Evolutionary conservation across 2,888 invertebrate genomes (phyloP), one percentile per base, ranked within the genome.

Genomic region (Scrobipalpa atriplicella): DNA sequence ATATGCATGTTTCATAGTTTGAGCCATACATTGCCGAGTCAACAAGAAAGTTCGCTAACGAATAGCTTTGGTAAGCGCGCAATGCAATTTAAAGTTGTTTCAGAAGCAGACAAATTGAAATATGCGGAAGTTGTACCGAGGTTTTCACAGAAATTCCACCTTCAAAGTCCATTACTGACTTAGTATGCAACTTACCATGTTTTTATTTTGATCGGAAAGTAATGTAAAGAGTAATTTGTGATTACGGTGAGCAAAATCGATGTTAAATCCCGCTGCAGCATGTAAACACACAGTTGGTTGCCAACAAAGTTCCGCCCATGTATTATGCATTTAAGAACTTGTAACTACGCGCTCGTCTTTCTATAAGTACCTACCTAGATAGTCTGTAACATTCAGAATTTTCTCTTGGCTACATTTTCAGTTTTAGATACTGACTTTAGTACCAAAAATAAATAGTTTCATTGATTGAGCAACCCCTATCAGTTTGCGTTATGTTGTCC

Each of bases 301-400:
- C 51, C 65, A 38, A 61, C 36, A 8, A 65, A 43, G 39, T 52
- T 65, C 43, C 41, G 56, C 8, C 52, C 64, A 64, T 64, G 64
- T n/a, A 56, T 64, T 64, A 64, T 64, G 64, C 56, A 64, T 56
- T 64, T 64, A 56, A 56, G 41, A 56, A 47, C 47, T 47, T 16
- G 1, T 36, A 16, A n/a, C 29, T 47, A 29, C 29, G 29, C 29
- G 29, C 29, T 29, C 29, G 29, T 29, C 29, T 29, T 5, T 29
- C 29, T 29, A 29, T 29, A 29, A 29, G 29, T 29, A 29, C 2
- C 2, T 29, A 3, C 2, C 2, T 29, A 29, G 5, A 5, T 29
- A 29, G 29, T 29, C 29, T 29, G 29, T 29, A 29, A 29, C 29
- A 29, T 29, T 29, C 29, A 3, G 29, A 29, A 29, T 29, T 29